Evolutionary conservation across 2,888 invertebrate species (phyloP).

Genomic region (Opisthograptis luteolata): DNA sequence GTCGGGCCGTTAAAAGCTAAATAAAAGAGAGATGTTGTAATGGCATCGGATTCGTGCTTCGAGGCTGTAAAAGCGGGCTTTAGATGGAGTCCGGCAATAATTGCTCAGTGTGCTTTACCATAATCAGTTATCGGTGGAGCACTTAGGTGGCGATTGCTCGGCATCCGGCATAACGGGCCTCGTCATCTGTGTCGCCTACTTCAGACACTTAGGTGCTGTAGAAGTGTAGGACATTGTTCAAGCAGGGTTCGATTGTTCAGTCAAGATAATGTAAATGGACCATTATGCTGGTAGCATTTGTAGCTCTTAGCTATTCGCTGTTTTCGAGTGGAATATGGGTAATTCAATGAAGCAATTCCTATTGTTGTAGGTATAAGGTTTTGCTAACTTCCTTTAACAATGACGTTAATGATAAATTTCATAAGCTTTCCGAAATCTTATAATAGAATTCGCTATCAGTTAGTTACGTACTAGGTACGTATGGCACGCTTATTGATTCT

Average conservation of each 20-base stretch:
- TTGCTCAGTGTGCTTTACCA: slow-evolving; percentile 40
- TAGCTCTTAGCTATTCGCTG: neutral
- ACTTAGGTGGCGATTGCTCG: slow-evolving; percentile 32
- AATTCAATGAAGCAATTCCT: neutral
- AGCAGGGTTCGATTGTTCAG: slow-evolving; percentile 8
- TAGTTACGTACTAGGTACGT: too few species aligned
- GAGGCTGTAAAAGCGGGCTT: slow-evolving; percentile 47
- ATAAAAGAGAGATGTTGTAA: slow-evolving; percentile 41
- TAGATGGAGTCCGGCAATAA: slow-evolving; percentile 38
- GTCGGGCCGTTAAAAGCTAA: slow-evolving; percentile 42
- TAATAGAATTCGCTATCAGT: too few species aligned
- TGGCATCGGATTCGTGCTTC: slow-evolving; percentile 46
- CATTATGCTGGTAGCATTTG: slow-evolving; percentile 1
- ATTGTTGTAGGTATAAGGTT: neutral
- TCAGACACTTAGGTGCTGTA: slow-evolving; percentile 2
- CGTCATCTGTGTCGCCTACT: slow-evolving; percentile 15
- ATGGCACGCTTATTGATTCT: too few species aligned
- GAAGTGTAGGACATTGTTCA: slow-evolving; percentile 14
- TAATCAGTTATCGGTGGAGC: slow-evolving; percentile 37
- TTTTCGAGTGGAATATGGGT: neutral
- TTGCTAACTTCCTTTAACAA: too few species aligned
- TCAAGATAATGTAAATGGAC: slow-evolving; percentile 13
- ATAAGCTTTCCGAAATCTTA: too few species aligned
- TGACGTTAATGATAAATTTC: too few species aligned
- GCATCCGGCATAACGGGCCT: slow-evolving; percentile 22